phyloP scores from a whole-genome alignment of 1,140 invertebrate species.

The Sarcophaga bullata region DNA sequence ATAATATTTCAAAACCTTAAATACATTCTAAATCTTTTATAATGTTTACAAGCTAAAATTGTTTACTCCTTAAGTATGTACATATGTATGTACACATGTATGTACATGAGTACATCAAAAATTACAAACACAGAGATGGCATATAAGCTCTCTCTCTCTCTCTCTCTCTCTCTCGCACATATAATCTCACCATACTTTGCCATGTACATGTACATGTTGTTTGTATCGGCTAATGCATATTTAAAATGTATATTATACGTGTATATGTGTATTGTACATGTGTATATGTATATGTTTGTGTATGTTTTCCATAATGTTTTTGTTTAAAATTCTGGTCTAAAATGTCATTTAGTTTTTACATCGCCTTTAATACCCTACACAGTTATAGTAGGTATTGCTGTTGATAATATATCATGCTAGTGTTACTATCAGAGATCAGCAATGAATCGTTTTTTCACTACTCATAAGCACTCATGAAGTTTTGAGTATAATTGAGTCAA shows the following conservation, averaged over 20 bases:
- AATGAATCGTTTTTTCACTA: too few species aligned
- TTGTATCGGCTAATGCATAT: not conserved
- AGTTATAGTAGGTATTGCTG: too few species aligned
- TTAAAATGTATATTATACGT: too few species aligned
- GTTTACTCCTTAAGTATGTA: conserved; percentile 34
- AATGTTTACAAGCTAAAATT: conserved; percentile 40
- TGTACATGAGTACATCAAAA: not conserved
- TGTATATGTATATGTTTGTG: too few species aligned
- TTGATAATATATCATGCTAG: too few species aligned
- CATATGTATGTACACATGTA: not conserved
- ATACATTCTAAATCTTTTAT: conserved; percentile 37
- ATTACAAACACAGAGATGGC: not conserved
- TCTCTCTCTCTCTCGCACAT: not conserved
- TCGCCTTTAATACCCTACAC: too few species aligned
- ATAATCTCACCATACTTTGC: too few species aligned
- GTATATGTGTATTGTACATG: too few species aligned
- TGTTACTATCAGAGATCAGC: too few species aligned
- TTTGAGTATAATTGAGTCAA: too few species aligned
- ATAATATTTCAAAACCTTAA: conserved; percentile 39
- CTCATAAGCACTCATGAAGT: too few species aligned
- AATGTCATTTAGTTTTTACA: conserved; percentile 8
- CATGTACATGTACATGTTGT: not conserved
- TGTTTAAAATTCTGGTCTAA: not conserved
- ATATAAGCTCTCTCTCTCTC: not conserved
- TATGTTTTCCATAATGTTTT: too few species aligned